Evolutionary conservation across 2,113 vertebrate species (phyloP).

Genomic region (Jacana jacana): DNA sequence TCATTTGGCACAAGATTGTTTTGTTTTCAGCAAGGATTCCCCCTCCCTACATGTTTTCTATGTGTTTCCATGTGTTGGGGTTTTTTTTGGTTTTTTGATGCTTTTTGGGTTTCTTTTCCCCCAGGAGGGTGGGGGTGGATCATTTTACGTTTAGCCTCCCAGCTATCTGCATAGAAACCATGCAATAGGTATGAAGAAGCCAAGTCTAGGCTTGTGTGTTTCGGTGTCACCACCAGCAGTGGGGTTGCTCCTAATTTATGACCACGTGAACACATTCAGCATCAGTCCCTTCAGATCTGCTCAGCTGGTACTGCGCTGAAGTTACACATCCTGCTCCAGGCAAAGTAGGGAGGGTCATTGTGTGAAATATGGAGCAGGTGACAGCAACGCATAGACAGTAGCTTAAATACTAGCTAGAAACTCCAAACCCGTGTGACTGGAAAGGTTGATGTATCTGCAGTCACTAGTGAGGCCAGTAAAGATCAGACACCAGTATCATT

Average conservation of each 20-base stretch:
- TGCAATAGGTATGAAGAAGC: background rate
- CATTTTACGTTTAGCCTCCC: constrained; percentile 13
- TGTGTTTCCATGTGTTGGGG: background rate
- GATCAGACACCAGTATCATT: background rate
- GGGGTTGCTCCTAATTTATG: background rate
- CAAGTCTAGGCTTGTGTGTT: background rate
- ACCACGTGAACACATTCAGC: background rate
- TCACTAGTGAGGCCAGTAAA: background rate
- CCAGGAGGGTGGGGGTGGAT: background rate
- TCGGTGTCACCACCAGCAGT: background rate
- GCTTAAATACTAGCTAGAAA: background rate
- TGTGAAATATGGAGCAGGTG: background rate
- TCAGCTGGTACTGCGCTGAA: background rate
- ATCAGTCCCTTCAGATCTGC: background rate
- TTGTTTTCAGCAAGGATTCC: constrained; percentile 11
- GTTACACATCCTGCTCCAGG: background rate
- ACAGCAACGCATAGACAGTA: background rate
- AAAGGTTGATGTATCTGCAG: background rate
- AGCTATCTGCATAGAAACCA: background rate
- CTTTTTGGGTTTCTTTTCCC: background rate
- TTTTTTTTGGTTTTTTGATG: background rate
- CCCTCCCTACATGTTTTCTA: background rate
- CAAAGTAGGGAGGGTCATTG: background rate
- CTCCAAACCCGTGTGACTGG: background rate
- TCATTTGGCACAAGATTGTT: constrained; percentile 30